phyloP scores from a whole-genome alignment of 1,140 invertebrate genomes.

The Rhizoglyphus robini region DNA sequence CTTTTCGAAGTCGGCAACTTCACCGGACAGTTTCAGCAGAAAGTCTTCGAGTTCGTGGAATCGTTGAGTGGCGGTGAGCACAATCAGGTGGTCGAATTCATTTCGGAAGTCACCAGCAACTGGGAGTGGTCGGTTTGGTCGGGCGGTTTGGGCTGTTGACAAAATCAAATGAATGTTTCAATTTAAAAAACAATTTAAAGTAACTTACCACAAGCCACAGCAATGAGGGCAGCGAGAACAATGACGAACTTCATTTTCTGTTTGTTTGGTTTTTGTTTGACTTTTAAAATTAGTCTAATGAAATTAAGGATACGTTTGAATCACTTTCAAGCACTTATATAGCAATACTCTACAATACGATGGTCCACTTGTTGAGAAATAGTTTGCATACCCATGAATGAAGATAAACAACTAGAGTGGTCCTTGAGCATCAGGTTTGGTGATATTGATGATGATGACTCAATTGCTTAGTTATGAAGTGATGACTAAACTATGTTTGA shows the following conservation, averaged over 20 bases:
- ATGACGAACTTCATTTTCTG: slow-evolving; percentile 10
- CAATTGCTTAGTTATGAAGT: too few relatives aligned
- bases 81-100: neutral
- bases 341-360: neutral
- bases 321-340: neutral
- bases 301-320: neutral
- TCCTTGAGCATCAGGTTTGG: neutral
- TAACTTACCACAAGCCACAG: neutral
- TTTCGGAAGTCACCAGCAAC: neutral
- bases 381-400: too few relatives aligned
- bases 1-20: slow-evolving; percentile 1
- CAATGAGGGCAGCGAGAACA: neutral
- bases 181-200: neutral
- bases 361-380: too few relatives aligned
- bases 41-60: neutral
- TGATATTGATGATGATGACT: too few relatives aligned
- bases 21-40: neutral
- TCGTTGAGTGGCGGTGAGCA: neutral
- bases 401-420: too few relatives aligned
- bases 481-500: too few relatives aligned
- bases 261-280: neutral
- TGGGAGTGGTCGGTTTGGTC: neutral
- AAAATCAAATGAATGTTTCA: neutral
- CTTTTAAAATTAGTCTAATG: neutral
- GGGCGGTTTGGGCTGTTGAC: neutral